Evolutionary conservation across 2,797 vertebrate genomes (phyloP).

Genomic region (Ptychadena robeensis): DNA sequence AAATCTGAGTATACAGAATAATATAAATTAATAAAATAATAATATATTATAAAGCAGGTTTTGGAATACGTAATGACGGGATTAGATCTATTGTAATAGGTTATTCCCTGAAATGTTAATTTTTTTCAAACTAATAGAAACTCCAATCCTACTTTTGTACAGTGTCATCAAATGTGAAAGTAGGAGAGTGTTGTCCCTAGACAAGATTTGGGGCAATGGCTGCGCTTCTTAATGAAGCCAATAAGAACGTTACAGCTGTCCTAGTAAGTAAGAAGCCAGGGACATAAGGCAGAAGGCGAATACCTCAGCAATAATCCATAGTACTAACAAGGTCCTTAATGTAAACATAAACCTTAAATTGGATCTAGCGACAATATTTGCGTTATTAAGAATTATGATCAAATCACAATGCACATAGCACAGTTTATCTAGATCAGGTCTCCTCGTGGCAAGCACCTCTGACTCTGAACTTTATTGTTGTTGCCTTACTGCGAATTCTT

Average conservation of each 20-base stretch:
- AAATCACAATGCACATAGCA: constrained; percentile 18
- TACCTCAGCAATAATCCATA: constrained; percentile 49
- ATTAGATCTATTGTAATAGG: no score
- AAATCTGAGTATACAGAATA: no score
- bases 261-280: constrained; percentile 55
- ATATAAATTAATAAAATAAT: no score
- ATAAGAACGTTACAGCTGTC: constrained; percentile 63
- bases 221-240: constrained; percentile 55
- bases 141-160: no score
- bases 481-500: background rate
- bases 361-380: constrained; percentile 29
- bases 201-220: constrained; percentile 58
- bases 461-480: background rate
- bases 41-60: no score
- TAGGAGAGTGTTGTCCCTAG: constrained; percentile 1
- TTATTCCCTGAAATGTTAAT: no score
- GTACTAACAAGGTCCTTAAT: constrained; percentile 58
- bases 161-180: constrained; percentile 33
- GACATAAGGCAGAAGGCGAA: constrained; percentile 55
- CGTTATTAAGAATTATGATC: constrained; percentile 46
- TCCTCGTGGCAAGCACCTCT: constrained; percentile 5
- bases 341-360: constrained; percentile 50
- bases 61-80: no score
- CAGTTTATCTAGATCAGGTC: background rate
- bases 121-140: no score